phyloP scores from a whole-genome alignment of 2,797 vertebrate genomes.

The Chaetodon trifasciatus region DNA sequence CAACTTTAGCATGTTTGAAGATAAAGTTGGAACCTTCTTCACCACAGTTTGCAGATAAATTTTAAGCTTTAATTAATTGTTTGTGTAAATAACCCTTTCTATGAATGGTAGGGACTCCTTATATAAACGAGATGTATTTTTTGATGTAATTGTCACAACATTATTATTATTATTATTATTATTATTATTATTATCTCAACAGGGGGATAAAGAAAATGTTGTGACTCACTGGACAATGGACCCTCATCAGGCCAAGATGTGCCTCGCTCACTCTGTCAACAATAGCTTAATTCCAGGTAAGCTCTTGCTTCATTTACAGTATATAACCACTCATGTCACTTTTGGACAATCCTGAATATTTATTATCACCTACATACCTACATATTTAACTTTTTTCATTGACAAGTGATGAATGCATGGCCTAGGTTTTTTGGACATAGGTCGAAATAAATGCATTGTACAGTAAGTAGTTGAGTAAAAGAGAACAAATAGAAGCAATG shows the following conservation, averaged over 20 bases:
- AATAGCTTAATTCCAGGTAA: slow-evolving; percentile 87
- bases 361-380: background rate
- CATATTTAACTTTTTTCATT: background rate
- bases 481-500: background rate
- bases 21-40: background rate
- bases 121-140: background rate
- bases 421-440: background rate
- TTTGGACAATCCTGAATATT: background rate
- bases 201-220: slow-evolving; percentile 88
- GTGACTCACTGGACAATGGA: slow-evolving; percentile 91
- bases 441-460: background rate
- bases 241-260: slow-evolving; percentile 77
- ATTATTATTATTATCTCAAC: slow-evolving; percentile 2
- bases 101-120: background rate
- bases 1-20: background rate
- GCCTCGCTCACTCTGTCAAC: slow-evolving; percentile 82
- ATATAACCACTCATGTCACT: background rate
- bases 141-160: background rate
- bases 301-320: background rate
- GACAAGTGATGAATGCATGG: background rate
- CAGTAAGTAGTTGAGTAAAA: background rate
- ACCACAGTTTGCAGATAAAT: background rate
- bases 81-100: background rate
- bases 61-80: background rate
- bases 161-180: background rate